These are phyloP conservation scores for Zaprionus gabonicus DNA, from an alignment of 1,140 invertebrate species.

Conservation along the genomic window DNA sequence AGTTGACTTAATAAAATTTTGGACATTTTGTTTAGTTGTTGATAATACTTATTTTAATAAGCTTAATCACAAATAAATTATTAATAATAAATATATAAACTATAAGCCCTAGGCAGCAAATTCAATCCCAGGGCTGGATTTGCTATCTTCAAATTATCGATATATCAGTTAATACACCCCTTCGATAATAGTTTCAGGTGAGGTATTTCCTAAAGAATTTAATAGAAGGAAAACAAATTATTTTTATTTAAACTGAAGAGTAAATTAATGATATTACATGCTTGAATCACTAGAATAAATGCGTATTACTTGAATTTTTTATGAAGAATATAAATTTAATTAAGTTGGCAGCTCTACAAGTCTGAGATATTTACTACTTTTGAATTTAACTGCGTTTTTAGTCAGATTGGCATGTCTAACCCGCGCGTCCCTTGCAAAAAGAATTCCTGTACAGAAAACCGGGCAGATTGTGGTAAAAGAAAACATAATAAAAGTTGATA, in stretches of 20 bases:
- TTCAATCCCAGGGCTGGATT: background rate
- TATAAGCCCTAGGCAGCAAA: background rate
- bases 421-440: conserved; percentile 77
- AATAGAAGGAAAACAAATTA: background rate
- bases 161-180: background rate
- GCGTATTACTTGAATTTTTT: background rate
- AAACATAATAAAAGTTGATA: conserved; percentile 16
- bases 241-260: background rate
- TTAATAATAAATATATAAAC: conserved; percentile 1
- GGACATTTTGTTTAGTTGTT: conserved; percentile 57
- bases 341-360: conserved; percentile 20
- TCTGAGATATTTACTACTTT: conserved; percentile 24
- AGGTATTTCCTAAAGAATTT: background rate
- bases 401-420: conserved; percentile 51
- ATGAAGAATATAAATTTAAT: background rate
- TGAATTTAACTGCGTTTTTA: conserved; percentile 56
- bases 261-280: background rate
- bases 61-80: conserved; percentile 7
- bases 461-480: conserved; percentile 42
- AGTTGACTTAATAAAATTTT: conserved; percentile 65
- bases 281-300: background rate
- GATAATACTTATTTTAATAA: background rate
- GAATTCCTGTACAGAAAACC: conserved; percentile 73
- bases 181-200: background rate
- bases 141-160: background rate